Conservation (phyloP, 2,113 vertebrate genomes). For the Recurvirostra avosetta region DNA sequence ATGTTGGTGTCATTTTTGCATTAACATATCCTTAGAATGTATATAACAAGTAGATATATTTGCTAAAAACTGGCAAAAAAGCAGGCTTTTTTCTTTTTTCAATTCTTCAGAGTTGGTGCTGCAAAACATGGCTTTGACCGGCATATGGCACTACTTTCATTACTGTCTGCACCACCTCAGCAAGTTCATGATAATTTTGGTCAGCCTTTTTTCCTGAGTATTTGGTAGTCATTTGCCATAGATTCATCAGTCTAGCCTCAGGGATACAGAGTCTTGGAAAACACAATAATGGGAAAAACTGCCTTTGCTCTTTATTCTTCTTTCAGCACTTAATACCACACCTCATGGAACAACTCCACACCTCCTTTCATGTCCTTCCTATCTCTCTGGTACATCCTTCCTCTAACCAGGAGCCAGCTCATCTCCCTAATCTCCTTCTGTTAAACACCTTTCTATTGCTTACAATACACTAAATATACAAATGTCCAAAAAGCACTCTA, state of each 20-base stretch:
- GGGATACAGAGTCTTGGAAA: conserved; percentile 38
- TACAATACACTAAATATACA: conserved; percentile 36
- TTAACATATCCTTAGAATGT: background rate
- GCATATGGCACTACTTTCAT: background rate
- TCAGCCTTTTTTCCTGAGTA: conserved; percentile 24
- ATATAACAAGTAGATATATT: background rate
- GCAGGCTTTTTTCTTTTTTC: background rate
- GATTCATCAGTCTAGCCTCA: conserved; percentile 33
- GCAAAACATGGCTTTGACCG: background rate
- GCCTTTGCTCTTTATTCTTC: conserved; percentile 50
- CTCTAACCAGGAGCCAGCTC: conserved; percentile 49
- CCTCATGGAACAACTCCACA: conserved; percentile 37
- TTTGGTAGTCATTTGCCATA: conserved; percentile 46
- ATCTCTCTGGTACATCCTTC: conserved; percentile 49
- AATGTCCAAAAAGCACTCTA: conserved; percentile 38
- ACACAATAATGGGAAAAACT: conserved; percentile 46
- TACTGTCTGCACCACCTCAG: background rate
- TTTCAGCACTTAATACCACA: conserved; percentile 54
- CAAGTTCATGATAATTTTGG: conserved; percentile 18
- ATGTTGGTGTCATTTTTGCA: background rate
- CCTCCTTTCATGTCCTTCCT: conserved; percentile 54
- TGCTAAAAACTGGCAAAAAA: background rate
- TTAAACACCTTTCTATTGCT: conserved; percentile 36
- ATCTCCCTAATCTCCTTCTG: conserved; percentile 53
- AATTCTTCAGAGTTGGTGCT: background rate